phyloP scores from a whole-genome alignment of 2,797 vertebrate species.

The Ficedula albicollis region DNA sequence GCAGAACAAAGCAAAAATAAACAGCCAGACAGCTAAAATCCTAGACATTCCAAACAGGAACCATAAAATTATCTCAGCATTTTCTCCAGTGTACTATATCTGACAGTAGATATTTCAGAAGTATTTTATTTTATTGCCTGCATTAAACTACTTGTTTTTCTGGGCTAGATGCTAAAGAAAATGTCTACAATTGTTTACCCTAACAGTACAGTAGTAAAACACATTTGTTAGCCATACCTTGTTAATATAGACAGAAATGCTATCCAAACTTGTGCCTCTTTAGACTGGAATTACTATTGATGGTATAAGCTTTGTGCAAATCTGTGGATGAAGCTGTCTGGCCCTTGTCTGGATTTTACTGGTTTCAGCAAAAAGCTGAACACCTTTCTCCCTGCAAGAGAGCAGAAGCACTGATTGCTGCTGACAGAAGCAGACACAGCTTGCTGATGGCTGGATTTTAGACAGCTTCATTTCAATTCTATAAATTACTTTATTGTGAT shows the following conservation, averaged over 20 bases:
- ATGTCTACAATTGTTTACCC: not conserved
- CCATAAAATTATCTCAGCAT: not conserved
- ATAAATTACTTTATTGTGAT: slow-evolving; percentile 11
- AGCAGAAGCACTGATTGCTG: slow-evolving; percentile 45
- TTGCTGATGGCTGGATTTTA: slow-evolving; percentile 82
- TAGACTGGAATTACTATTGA: slow-evolving; percentile 79
- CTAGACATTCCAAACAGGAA: not conserved
- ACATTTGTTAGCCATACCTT: slow-evolving; percentile 78
- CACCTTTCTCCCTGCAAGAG: slow-evolving; percentile 80
- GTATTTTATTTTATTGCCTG: not conserved
- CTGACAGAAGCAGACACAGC: slow-evolving; percentile 80
- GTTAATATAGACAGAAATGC: slow-evolving; percentile 74
- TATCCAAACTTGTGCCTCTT: slow-evolving; percentile 74
- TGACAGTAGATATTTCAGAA: not conserved
- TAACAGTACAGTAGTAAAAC: slow-evolving; percentile 67
- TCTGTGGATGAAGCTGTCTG: slow-evolving; percentile 82
- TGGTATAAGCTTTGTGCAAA: slow-evolving; percentile 80
- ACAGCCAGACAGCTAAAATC: not conserved
- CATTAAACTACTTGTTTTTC: not conserved
- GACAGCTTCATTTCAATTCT: slow-evolving; percentile 74
- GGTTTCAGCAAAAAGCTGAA: slow-evolving; percentile 79
- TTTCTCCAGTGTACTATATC: not conserved
- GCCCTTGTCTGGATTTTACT: slow-evolving; percentile 79
- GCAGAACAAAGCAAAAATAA: not conserved
- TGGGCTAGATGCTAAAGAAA: not conserved